Evolutionary conservation across 1,140 invertebrate genomes (phyloP).

Genomic region (Orius insidiosus): DNA sequence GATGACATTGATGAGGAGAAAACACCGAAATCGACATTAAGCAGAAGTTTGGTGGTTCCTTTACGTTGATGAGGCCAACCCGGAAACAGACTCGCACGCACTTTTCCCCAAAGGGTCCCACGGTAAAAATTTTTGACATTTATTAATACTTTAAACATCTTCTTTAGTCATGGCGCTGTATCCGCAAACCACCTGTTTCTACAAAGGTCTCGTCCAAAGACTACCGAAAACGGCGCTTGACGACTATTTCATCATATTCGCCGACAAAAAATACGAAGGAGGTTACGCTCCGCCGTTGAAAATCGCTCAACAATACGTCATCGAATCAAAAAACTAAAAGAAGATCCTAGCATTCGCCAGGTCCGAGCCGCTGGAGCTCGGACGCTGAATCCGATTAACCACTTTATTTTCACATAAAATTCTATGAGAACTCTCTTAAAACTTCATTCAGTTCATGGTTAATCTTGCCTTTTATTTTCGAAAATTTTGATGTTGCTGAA

Average conservation of each 20-base stretch:
- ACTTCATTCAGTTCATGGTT: too few relatives aligned
- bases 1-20: conserved; percentile 93
- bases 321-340: conserved; percentile 36
- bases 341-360: conserved; percentile 9
- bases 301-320: conserved; percentile 89
- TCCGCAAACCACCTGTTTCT: conserved; percentile 98
- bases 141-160: conserved; percentile 9
- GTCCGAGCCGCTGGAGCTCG: background rate
- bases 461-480: too few relatives aligned
- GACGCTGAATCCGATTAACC: background rate
- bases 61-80: conserved; percentile 86
- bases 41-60: conserved; percentile 70
- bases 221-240: conserved; percentile 66
- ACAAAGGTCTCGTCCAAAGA: conserved; percentile 79
- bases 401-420: too few relatives aligned
- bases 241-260: conserved; percentile 90
- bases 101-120: conserved; percentile 79
- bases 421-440: too few relatives aligned
- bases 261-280: conserved; percentile 74
- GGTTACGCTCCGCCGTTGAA: conserved; percentile 84
- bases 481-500: too few relatives aligned
- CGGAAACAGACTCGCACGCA: conserved; percentile 81
- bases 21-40: conserved; percentile 70
- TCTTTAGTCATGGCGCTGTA: conserved; percentile 83
- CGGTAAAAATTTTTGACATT: conserved; percentile 32